Evolutionary conservation across 2,797 vertebrate genomes (phyloP).

Genomic region (Sardinella longiceps): DNA sequence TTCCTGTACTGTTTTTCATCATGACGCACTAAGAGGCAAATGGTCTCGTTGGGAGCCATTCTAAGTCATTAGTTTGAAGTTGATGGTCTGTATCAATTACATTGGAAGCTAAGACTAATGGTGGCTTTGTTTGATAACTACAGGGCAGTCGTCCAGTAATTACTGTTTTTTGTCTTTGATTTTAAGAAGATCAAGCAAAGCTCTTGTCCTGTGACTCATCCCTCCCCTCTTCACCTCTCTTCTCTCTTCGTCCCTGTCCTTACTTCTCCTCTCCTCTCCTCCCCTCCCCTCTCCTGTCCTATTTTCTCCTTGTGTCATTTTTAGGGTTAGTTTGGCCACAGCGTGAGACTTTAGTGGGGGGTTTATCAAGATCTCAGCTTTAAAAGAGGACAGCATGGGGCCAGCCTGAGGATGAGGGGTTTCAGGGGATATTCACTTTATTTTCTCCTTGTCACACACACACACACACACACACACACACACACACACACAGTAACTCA

Average conservation of each 20-base stretch:
- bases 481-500: too few species aligned
- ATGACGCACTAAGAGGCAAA: background rate
- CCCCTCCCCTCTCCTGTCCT: background rate
- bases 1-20: conserved; percentile 20
- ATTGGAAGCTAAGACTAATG: background rate
- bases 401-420: background rate
- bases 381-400: background rate
- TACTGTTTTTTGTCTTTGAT: background rate
- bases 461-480: too few species aligned
- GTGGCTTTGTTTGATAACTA: background rate
- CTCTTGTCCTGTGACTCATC: background rate
- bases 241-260: conserved; percentile 72
- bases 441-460: background rate
- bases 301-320: background rate
- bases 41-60: background rate
- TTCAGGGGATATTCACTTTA: background rate
- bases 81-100: background rate
- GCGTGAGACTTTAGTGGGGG: background rate
- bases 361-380: background rate
- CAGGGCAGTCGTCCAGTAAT: background rate
- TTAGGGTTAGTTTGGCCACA: background rate
- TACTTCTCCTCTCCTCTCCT: conserved; percentile 49
- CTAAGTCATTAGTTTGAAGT: background rate
- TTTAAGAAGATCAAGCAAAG: background rate
- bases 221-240: conserved; percentile 79